Percentiles rank a stretch among this genome's conserved stretches.
Conservation (phyloP, 2,113 vertebrate species). For the Poeciliopsis turrubarensis region DNA sequence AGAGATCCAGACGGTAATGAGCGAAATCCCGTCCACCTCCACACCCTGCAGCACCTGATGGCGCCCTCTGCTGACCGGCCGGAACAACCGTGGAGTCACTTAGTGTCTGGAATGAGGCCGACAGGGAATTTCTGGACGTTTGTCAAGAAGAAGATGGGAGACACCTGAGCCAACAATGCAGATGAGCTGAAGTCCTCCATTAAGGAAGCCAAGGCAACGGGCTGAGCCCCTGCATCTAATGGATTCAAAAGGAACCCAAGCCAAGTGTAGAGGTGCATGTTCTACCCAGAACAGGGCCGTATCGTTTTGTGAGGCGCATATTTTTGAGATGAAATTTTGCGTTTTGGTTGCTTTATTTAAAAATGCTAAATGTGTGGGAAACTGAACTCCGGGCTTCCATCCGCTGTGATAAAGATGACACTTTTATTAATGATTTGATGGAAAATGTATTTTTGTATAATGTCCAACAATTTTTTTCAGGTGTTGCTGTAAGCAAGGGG, state of each 20-base stretch:
- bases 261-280: background rate
- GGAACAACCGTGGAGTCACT: background rate
- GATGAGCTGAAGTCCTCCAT: background rate
- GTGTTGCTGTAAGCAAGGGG: too few relatives aligned
- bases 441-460: too few relatives aligned
- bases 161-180: background rate
- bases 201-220: background rate
- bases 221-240: background rate
- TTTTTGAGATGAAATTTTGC: background rate
- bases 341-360: too few relatives aligned
- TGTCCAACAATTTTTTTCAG: too few relatives aligned
- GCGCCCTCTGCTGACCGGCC: background rate
- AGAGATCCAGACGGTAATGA: background rate
- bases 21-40: background rate
- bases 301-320: background rate
- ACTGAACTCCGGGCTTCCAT: too few relatives aligned
- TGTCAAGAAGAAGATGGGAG: background rate
- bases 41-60: background rate
- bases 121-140: background rate
- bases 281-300: background rate
- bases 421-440: too few relatives aligned
- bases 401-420: too few relatives aligned
- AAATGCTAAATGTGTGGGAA: too few relatives aligned
- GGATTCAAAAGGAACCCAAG: background rate
- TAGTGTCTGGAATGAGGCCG: too few relatives aligned